Conservation (phyloP, 2,888 invertebrate species). For the Hirtodrosophila trivittata region DNA sequence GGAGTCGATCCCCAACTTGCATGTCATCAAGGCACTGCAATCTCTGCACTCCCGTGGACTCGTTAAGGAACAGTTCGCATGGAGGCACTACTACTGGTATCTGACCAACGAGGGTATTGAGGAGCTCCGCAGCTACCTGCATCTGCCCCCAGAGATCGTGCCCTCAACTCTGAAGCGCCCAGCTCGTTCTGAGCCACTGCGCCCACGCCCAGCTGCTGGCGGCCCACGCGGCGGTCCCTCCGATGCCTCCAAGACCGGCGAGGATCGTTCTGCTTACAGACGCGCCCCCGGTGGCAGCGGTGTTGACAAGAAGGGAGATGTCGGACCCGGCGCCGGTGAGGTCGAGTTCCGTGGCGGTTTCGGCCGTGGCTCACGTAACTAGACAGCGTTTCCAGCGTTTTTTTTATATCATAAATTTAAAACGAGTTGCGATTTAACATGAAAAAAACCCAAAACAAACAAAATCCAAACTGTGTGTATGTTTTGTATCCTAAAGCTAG, state of each 20-base stretch:
- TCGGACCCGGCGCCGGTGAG: constrained; percentile 96
- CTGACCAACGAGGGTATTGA: constrained; percentile 99
- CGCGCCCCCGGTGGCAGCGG: constrained; percentile 89
- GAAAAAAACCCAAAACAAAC: constrained; percentile 28
- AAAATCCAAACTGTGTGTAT: constrained; percentile 45
- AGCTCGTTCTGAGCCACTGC: constrained; percentile 92
- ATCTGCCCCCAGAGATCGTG: constrained; percentile 99
- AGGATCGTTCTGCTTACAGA: constrained; percentile 93
- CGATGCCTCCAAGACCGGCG: constrained; percentile 89
- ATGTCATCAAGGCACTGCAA: constrained; percentile 99
- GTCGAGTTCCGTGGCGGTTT: constrained; percentile 96
- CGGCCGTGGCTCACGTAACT: constrained; percentile 88
- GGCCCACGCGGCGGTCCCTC: constrained; percentile 87
- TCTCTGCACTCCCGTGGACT: constrained; percentile 97
- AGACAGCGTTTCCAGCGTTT: constrained; percentile 44
- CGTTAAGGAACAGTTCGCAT: constrained; percentile 99
- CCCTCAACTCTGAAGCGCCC: constrained; percentile 98
- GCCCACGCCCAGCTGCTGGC: constrained; percentile 89
- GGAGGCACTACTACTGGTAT: constrained; percentile 99
- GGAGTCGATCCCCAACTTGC: constrained; percentile 96
- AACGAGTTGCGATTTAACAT: constrained; percentile 48
- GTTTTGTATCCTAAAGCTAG: constrained; percentile 51
- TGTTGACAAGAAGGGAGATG: constrained; percentile 97
- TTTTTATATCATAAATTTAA: constrained; percentile 53
- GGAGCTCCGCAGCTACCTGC: constrained; percentile 96